phyloP scores from a whole-genome alignment of 2,888 invertebrate genomes.

The Pogonocherus hispidulus region DNA sequence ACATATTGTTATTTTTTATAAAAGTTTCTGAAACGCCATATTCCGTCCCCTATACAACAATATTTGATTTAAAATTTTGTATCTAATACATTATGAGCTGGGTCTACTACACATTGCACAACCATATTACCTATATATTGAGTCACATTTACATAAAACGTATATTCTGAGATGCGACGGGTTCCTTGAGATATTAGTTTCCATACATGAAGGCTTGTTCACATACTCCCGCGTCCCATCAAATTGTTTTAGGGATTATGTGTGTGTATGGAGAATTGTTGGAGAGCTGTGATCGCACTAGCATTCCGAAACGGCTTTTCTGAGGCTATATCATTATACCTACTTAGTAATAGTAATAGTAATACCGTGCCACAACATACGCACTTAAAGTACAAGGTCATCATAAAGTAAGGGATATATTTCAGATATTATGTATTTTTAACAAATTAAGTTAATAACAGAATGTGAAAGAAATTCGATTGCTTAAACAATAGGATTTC shows the following conservation, averaged over 20 bases:
- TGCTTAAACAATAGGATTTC: no score
- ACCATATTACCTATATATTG: conserved; percentile 15
- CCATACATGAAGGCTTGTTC: conserved; percentile 22
- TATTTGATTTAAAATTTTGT: not conserved
- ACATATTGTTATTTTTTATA: no score
- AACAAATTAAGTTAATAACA: no score
- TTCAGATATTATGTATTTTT: no score
- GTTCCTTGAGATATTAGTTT: conserved; percentile 24
- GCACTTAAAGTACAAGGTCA: no score
- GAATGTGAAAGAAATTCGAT: no score
- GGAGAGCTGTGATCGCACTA: not conserved
- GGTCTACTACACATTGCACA: not conserved
- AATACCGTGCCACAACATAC: not conserved
- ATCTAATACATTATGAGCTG: not conserved
- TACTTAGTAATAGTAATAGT: not conserved
- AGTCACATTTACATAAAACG: conserved; percentile 16
- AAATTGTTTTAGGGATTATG: conserved; percentile 23
- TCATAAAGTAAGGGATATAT: no score
- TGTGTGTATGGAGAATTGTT: not conserved
- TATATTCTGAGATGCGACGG: conserved; percentile 3
- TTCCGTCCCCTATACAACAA: not conserved
- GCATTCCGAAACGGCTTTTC: not conserved
- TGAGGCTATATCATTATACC: not conserved
- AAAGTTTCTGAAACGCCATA: no score
- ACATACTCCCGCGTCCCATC: not conserved